A percentile compares a stretch with the other conserved stretches of the same genome.
phyloP scores from a whole-genome alignment of 2,113 vertebrate genomes.

The Rhagologus leucostigma region DNA sequence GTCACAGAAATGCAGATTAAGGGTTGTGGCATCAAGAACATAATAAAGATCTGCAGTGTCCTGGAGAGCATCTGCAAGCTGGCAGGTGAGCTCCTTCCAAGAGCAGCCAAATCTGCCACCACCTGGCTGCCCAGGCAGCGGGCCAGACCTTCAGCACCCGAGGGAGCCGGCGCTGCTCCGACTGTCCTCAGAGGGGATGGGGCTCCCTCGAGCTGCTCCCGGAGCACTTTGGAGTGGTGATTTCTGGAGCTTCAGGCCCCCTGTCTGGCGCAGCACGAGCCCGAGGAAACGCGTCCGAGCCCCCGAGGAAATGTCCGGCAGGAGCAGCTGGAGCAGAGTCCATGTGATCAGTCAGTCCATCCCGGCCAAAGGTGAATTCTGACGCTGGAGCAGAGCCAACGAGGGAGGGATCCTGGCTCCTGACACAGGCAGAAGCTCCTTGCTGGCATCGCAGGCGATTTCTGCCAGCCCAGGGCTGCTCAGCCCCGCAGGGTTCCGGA shows the following conservation, averaged over 20 bases:
- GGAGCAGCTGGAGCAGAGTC: background rate
- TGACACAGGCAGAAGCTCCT: fast-evolving
- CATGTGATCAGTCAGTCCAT: background rate
- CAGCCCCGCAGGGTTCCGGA: background rate
- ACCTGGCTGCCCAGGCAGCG: background rate
- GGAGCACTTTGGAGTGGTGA: background rate
- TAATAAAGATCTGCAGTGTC: background rate
- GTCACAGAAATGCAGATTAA: background rate
- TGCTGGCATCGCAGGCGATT: background rate
- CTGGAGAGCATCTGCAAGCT: background rate
- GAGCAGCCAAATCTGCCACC: background rate
- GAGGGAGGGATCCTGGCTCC: background rate
- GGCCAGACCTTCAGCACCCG: fast-evolving
- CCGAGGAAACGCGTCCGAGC: fast-evolving
- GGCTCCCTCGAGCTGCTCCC: background rate
- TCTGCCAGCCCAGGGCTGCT: background rate
- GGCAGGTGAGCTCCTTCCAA: background rate
- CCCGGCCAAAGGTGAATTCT: background rate
- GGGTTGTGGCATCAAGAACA: background rate
- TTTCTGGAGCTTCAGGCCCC: background rate
- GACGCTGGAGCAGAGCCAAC: background rate
- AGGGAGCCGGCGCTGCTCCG: fast-evolving
- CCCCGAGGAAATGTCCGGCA: fast-evolving
- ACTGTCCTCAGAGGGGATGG: background rate
- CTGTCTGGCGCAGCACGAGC: fast-evolving